A percentile compares a stretch with the other conserved stretches of the same genome.
Evolutionary conservation across 2,888 invertebrate genomes (phyloP).

Genomic region (Germaria angustata): DNA sequence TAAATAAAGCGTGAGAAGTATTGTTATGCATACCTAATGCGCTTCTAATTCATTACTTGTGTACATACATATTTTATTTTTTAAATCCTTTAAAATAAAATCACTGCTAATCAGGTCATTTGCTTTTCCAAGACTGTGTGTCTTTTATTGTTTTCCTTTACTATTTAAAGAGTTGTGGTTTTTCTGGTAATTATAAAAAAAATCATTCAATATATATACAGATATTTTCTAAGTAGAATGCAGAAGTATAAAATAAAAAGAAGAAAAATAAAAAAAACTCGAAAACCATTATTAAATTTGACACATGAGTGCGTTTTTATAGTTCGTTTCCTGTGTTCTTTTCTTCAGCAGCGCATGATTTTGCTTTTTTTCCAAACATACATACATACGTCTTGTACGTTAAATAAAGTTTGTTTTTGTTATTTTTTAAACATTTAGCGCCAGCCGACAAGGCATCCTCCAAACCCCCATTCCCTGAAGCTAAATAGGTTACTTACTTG

Average conservation of each 20-base stretch:
- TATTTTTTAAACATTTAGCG: constrained; percentile 49
- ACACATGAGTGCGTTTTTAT: constrained; percentile 63
- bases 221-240: background rate
- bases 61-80: background rate
- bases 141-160: background rate
- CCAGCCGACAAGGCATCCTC: constrained; percentile 9
- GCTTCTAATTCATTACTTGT: background rate
- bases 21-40: no score
- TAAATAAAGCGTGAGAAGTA: background rate
- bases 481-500: background rate
- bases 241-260: background rate
- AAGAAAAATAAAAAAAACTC: background rate
- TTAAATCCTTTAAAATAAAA: background rate
- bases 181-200: background rate
- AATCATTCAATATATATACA: background rate
- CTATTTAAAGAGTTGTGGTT: background rate
- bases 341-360: background rate
- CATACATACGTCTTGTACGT: background rate
- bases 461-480: background rate
- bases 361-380: constrained; percentile 1
- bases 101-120: constrained; percentile 28
- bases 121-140: background rate
- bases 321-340: constrained; percentile 59
- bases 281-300: constrained; percentile 52
- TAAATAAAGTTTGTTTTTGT: constrained; percentile 6